Conservation (phyloP, 64 coral and sea anemone genomes). For the Hydrozoanthus tunicans region DNA sequence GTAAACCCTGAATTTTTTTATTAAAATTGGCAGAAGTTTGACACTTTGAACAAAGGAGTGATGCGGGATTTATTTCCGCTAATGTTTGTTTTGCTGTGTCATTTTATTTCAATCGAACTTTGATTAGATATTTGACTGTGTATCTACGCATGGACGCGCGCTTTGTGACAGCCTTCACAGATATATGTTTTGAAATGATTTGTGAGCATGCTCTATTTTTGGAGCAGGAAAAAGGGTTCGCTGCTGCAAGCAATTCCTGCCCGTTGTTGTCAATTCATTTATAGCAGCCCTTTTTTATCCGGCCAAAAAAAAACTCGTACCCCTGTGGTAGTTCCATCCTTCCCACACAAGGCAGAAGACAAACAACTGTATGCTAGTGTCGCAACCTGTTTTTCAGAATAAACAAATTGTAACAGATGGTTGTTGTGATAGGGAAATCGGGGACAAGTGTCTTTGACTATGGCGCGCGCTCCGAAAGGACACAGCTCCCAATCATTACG, state of each 20-base stretch:
- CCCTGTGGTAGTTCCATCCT: background rate
- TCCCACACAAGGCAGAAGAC: conserved; percentile 5
- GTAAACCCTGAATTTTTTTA: conserved; percentile 52
- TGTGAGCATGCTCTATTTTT: conserved; percentile 45
- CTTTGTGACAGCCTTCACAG: background rate
- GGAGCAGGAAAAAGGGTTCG: background rate
- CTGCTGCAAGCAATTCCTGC: conserved; percentile 8
- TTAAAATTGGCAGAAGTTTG: conserved; percentile 69
- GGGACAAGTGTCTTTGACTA: conserved; percentile 34
- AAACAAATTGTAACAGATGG: conserved; percentile 62
- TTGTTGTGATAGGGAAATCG: conserved; percentile 40
- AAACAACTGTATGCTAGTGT: conserved; percentile 56
- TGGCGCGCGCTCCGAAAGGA: background rate
- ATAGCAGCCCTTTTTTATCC: conserved; percentile 10
- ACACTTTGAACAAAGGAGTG: conserved; percentile 66
- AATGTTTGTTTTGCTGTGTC: conserved; percentile 62
- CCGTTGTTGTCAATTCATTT: conserved; percentile 52
- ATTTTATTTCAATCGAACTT: conserved; percentile 68
- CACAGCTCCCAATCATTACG: background rate
- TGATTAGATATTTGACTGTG: conserved; percentile 70
- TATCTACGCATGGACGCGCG: conserved; percentile 29
- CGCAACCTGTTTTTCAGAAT: conserved; percentile 50
- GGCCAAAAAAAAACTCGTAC: background rate
- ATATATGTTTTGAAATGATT: background rate
- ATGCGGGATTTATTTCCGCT: conserved; percentile 72